A percentile compares a stretch with the other conserved stretches of the same genome.
These are phyloP conservation scores for Anniella stebbinsi DNA, from an alignment of 2,797 vertebrate genomes.

Conservation along the genomic window DNA sequence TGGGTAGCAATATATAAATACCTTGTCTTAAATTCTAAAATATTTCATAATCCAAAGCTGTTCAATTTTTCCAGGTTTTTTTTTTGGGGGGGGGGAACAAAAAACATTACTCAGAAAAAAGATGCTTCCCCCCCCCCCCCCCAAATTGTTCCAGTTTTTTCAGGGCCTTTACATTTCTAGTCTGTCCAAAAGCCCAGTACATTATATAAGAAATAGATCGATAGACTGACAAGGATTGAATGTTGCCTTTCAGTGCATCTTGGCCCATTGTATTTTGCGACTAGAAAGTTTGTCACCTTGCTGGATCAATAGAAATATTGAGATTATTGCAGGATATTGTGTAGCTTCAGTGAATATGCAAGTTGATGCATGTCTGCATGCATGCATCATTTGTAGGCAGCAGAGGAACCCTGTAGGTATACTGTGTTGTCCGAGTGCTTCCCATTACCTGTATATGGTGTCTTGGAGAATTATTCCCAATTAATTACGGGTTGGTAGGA, in stretches of 20 bases:
- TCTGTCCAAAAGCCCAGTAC: neutral
- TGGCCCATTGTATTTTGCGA: neutral
- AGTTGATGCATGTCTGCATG: neutral
- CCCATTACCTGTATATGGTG: neutral
- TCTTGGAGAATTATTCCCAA: neutral
- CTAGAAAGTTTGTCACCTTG: neutral
- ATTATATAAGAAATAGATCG: too few relatives aligned
- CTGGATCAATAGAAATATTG: too few relatives aligned
- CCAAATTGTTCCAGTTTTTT: too few relatives aligned
- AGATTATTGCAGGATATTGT: neutral
- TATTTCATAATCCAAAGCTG: too few relatives aligned
- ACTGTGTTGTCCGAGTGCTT: neutral
- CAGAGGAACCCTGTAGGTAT: neutral
- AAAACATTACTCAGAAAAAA: too few relatives aligned
- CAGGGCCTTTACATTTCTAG: too few relatives aligned
- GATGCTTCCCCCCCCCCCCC: too few relatives aligned
- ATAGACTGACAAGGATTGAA: neutral
- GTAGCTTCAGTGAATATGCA: neutral
- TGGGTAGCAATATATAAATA: too few relatives aligned
- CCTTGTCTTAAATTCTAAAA: too few relatives aligned
- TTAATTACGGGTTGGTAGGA: neutral
- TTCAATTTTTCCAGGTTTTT: too few relatives aligned
- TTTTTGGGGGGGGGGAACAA: too few relatives aligned
- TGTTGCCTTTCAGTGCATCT: neutral
- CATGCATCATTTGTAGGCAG: neutral